Evolutionary conservation across 2,113 vertebrate genomes (phyloP).

Genomic region (Sterrhoptilus dennistouni): DNA sequence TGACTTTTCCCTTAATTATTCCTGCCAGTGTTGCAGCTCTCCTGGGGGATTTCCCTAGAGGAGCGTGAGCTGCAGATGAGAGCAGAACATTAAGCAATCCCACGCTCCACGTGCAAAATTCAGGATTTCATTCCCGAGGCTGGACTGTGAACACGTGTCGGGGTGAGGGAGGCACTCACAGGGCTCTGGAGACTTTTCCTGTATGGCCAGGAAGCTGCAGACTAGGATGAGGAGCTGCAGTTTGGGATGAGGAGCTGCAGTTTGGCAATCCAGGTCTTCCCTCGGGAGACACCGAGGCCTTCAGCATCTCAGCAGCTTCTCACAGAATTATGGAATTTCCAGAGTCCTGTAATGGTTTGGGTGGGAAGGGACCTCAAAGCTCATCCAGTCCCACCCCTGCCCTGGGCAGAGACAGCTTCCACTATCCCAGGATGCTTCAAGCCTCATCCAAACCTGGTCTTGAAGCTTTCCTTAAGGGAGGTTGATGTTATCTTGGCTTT

Average conservation of each 20-base stretch:
- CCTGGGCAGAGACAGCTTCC: background rate
- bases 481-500: background rate
- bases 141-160: rapidly evolving
- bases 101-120: rapidly evolving
- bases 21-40: background rate
- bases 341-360: background rate
- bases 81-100: background rate
- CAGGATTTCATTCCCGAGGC: background rate
- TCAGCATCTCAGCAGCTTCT: background rate
- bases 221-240: background rate
- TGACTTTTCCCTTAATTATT: background rate
- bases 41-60: background rate
- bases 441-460: rapidly evolving
- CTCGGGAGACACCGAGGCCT: background rate
- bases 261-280: background rate
- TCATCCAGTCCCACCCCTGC: background rate
- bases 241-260: too few species aligned
- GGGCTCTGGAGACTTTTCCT: background rate
- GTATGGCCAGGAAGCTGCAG: rapidly evolving
- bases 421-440: background rate
- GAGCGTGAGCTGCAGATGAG: background rate
- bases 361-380: background rate
- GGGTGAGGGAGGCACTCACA: background rate
- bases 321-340: background rate
- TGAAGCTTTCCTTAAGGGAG: background rate